Evolutionary conservation across 2,113 vertebrate genomes (phyloP).

Genomic region (Ursus arctos): DNA sequence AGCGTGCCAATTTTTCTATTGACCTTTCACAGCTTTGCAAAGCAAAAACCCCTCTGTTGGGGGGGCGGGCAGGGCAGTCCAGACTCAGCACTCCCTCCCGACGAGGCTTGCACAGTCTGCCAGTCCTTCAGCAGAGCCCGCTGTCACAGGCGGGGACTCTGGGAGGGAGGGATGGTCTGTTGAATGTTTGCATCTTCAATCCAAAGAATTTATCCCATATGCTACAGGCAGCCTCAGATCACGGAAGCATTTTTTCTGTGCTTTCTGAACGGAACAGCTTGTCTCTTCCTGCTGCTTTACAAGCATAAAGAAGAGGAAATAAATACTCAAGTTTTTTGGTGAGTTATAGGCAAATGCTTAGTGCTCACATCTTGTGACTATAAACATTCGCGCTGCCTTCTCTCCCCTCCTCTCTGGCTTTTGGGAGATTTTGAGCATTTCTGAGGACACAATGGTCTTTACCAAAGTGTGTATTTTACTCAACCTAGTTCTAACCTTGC

Average conservation of each 20-base stretch:
- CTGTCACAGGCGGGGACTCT: background rate
- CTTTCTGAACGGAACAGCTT: constrained; percentile 69
- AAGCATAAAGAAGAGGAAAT: constrained; percentile 63
- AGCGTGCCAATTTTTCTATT: background rate
- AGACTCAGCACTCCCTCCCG: background rate
- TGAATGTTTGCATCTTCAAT: constrained; percentile 62
- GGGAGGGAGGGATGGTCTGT: background rate
- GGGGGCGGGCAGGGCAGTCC: background rate
- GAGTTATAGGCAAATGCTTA: constrained; percentile 52
- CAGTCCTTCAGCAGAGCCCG: background rate
- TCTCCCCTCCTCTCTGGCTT: background rate
- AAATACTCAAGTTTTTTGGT: constrained; percentile 47
- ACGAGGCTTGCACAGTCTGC: background rate
- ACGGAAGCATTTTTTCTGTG: constrained; percentile 16
- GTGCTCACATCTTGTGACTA: background rate
- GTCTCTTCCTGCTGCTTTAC: constrained; percentile 71
- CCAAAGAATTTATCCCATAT: constrained; percentile 63
- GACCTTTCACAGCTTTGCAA: constrained; percentile 61
- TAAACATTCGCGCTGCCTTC: constrained; percentile 48
- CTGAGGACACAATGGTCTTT: background rate
- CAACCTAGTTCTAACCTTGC: background rate
- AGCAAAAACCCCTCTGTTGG: background rate
- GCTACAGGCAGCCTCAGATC: constrained; percentile 44
- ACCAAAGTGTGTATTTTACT: background rate
- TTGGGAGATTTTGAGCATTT: background rate